Evolutionary conservation across 2,888 invertebrate genomes (phyloP).

Genomic region (Thymelicus sylvestris): DNA sequence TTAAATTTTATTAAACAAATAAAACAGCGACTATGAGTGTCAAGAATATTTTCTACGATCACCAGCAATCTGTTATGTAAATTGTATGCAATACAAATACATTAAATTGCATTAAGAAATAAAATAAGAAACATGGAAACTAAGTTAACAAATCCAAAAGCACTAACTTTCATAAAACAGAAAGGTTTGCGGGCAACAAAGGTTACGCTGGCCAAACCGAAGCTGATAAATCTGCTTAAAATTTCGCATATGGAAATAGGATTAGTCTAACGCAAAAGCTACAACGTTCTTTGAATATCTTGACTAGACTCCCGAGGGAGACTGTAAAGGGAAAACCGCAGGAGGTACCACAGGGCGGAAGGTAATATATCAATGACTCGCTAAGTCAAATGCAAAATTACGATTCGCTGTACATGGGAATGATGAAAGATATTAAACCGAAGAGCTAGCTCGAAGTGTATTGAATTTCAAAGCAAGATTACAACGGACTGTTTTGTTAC

Average conservation of each 20-base stretch:
- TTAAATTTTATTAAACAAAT: too few species aligned
- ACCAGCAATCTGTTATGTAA: too few species aligned
- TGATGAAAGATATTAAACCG: slow-evolving; percentile 37
- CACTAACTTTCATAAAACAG: slow-evolving; percentile 19
- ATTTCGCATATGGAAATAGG: slow-evolving; percentile 43
- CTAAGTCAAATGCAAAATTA: slow-evolving; percentile 39
- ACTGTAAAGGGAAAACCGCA: slow-evolving; percentile 44
- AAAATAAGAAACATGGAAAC: slow-evolving; percentile 11
- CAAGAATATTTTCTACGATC: too few species aligned
- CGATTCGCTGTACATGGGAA: slow-evolving; percentile 38
- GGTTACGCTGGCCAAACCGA: slow-evolving; percentile 25
- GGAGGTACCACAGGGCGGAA: slow-evolving; percentile 41
- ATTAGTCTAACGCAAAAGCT: slow-evolving; percentile 47
- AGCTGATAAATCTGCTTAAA: slow-evolving; percentile 40
- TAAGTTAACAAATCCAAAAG: slow-evolving; percentile 32
- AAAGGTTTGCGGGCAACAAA: slow-evolving; percentile 27
- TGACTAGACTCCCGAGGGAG: slow-evolving; percentile 44
- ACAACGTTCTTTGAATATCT: slow-evolving; percentile 45
- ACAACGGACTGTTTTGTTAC: slow-evolving; percentile 25
- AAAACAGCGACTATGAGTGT: too few species aligned
- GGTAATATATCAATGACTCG: slow-evolving; percentile 38
- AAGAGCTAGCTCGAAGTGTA: slow-evolving; percentile 29
- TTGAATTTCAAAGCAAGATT: slow-evolving; percentile 33
- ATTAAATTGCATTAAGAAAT: background rate
- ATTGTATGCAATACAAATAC: background rate